These are phyloP conservation scores for Limenitis camilla DNA, from an alignment of 2,888 invertebrate species.

Conservation along the genomic window DNA sequence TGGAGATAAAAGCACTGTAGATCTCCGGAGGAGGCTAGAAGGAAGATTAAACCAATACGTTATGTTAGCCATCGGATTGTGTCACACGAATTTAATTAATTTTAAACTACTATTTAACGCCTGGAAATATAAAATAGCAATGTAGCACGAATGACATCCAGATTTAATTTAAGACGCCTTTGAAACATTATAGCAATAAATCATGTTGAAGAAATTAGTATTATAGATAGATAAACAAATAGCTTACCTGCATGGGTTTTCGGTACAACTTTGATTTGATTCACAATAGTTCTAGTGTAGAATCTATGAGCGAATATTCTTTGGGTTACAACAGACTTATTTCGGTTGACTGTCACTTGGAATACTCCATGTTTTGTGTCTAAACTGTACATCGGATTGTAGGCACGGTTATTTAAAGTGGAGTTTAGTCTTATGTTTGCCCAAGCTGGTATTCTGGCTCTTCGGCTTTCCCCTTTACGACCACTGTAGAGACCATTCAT, in stretches of 20 bases:
- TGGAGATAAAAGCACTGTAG: no score
- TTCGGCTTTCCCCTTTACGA: constrained; percentile 67
- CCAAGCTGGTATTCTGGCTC: constrained; percentile 77
- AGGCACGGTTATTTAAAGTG: constrained; percentile 50
- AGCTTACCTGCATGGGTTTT: constrained; percentile 54
- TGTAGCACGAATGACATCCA: no score
- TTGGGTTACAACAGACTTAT: constrained; percentile 63
- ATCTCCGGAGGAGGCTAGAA: no score
- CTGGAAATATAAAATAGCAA: constrained; percentile 15
- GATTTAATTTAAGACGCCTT: no score
- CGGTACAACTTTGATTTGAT: constrained; percentile 63
- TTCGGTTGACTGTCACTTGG: constrained; percentile 62
- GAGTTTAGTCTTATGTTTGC: constrained; percentile 70
- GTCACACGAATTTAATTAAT: no score
- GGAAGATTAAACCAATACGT: no score
- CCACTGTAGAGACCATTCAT: constrained; percentile 78
- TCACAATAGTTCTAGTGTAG: constrained; percentile 66
- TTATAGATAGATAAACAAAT: no score
- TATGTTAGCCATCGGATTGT: no score
- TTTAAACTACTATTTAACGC: no score
- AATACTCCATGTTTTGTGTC: constrained; percentile 65
- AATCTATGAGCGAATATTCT: constrained; percentile 65
- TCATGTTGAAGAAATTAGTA: not conserved
- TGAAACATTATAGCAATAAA: not conserved
- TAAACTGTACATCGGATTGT: constrained; percentile 58